Base-by-base conservation (phyloP, 2,113 vertebrate species). In the Tamias sibiricus region DNA sequence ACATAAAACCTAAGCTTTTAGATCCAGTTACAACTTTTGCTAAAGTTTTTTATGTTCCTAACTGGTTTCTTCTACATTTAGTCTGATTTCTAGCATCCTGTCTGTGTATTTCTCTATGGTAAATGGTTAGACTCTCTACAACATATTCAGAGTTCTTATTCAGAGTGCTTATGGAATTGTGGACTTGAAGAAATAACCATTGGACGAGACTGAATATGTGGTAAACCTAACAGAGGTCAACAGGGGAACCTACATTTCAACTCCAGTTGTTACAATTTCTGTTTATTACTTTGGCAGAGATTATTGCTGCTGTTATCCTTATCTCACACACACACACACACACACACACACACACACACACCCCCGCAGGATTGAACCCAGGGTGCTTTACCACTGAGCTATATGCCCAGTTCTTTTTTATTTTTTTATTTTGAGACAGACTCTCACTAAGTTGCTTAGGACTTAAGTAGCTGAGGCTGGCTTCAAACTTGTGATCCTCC, bases 61-160 rank as follows among this genome's bases (percentile, higher is more conserved):
- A 80, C 49, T 95, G 66, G 37, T 95, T 95, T 95, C 86, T 90
- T 89, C 68, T 93, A 76, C 57, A 52, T 84, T 89, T 80, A 95
- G 30, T n/a, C 69, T 87, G 72, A 94, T 82, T 90, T 95, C 49
- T 96, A 96, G 59, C 1, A 77, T 32, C 47, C 74, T 93, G 2
- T 72, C 26, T 82, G 8, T 57, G 24, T 76, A 81, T 79, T 87
- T 97, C 30, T 76, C 62, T 59, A 4, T 54, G 84, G 47, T 47
- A 95, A 95, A 86, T 95, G 28, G 6, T 74, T 89, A 89, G 37
- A 66, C n/a, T 88, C 4, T 69, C 30, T 91, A 64, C 4, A 95
- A 32, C 8, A 12, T 66, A 87, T 71, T 90, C 62, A 57, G 75
- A 49, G 10, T 91, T 95, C 68, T 96, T 96, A 96, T 87, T n/a